Conservation (phyloP, 2,888 invertebrate species). For the Agonopterix subpropinquella region DNA sequence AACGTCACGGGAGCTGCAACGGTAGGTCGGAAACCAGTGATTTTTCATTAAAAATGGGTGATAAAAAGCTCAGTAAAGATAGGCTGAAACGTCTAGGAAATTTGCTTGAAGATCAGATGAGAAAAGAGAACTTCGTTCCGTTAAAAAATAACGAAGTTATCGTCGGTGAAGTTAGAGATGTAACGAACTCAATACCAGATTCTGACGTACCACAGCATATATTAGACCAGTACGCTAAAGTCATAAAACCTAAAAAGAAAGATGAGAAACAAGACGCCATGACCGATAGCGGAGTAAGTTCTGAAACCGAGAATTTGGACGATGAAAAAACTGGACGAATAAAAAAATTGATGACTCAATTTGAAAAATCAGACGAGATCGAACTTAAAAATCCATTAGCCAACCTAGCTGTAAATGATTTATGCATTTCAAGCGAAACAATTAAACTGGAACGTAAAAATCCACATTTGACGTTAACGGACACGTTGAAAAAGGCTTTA, state of each 20-base stretch:
- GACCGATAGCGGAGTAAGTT: conserved; percentile 70
- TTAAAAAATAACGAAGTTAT: conserved; percentile 6
- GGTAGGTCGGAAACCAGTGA: conserved; percentile 55
- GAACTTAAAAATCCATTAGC: conserved; percentile 22
- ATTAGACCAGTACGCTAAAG: conserved; percentile 64
- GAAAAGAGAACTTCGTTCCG: conserved; percentile 53
- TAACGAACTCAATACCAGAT: conserved; percentile 46
- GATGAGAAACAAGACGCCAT: conserved; percentile 55
- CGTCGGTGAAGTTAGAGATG: conserved; percentile 23
- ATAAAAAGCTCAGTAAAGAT: conserved; percentile 56
- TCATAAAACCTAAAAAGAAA: conserved; percentile 48
- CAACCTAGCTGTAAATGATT: conserved; percentile 48
- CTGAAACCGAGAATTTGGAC: conserved; percentile 65
- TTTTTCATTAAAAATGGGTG: conserved; percentile 49
- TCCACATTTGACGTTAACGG: conserved; percentile 64
- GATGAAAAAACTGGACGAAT: conserved; percentile 51
- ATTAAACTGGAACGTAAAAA: conserved; percentile 61
- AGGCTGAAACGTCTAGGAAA: conserved; percentile 53
- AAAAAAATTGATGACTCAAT: conserved; percentile 39
- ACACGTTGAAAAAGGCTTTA: conserved; percentile 79
- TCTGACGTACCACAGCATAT: conserved; percentile 62
- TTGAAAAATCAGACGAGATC: conserved; percentile 31
- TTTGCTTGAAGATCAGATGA: conserved; percentile 63
- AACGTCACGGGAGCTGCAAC: conserved; percentile 56
- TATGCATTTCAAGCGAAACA: conserved; percentile 59